Percentiles rank a stretch among this genome's conserved stretches.
Evolutionary conservation across 2,113 vertebrate genomes (phyloP).

Genomic region (Peromyscus maniculatus): DNA sequence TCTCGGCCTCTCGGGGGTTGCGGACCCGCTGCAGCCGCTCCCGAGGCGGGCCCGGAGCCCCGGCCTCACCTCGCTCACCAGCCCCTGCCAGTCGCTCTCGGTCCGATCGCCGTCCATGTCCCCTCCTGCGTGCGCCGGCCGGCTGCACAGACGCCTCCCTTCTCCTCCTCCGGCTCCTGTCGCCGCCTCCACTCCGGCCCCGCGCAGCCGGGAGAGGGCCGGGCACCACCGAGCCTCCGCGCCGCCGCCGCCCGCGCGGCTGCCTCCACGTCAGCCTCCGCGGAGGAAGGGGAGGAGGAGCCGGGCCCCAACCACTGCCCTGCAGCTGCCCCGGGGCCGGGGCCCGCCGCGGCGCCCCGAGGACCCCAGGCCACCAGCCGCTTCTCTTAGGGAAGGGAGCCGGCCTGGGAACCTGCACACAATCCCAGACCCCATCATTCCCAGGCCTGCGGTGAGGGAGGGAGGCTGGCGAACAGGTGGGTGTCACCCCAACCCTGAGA

Average conservation of each 20-base stretch:
- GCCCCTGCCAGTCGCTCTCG: conserved; percentile 96
- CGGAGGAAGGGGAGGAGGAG: conserved; percentile 79
- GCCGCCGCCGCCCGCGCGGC: conserved; percentile 70
- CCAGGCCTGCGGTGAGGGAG: background rate
- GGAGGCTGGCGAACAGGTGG: background rate
- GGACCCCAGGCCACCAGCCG: background rate
- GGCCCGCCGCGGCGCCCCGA: background rate
- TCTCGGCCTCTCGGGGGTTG: background rate
- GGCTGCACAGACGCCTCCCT: background rate
- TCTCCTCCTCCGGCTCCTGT: background rate
- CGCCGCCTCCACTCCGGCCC: conserved; percentile 13
- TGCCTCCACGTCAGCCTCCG: conserved; percentile 83
- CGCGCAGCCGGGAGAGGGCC: conserved; percentile 66
- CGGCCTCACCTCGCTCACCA: conserved; percentile 95
- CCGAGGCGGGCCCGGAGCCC: conserved; percentile 36
- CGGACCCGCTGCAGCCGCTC: background rate
- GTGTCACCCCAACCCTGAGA: background rate
- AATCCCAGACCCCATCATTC: background rate
- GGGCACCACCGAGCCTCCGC: conserved; percentile 72
- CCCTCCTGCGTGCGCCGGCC: conserved; percentile 40
- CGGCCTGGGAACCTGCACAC: background rate
- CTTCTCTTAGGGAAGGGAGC: background rate
- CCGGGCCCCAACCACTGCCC: conserved; percentile 11
- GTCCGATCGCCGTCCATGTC: conserved; percentile 91
- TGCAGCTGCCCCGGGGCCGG: background rate